phyloP scores from a whole-genome alignment of 2,888 invertebrate species.

The Drosophila subquinaria region DNA sequence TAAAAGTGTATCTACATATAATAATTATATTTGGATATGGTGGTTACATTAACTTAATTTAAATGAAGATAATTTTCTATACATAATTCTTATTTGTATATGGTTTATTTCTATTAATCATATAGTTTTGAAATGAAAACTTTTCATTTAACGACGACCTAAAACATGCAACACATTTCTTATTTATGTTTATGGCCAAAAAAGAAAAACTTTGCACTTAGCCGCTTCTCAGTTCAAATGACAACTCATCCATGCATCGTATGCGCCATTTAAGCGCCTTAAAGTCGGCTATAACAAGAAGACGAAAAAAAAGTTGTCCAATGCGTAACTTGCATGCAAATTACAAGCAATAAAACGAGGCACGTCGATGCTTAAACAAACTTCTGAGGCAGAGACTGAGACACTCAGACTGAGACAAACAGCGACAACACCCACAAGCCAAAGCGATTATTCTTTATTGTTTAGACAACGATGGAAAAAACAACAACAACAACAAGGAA shows the following conservation, averaged over 20 bases:
- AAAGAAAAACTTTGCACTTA: slow-evolving; percentile 57
- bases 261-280: slow-evolving; percentile 72
- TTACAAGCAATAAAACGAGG: slow-evolving; percentile 79
- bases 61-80: no score
- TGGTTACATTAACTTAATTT: no score
- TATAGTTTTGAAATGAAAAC: background rate
- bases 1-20: no score
- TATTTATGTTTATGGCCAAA: slow-evolving; percentile 10
- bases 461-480: slow-evolving; percentile 61
- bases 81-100: no score
- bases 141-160: slow-evolving; percentile 14
- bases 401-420: slow-evolving; percentile 37
- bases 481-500: slow-evolving; percentile 17
- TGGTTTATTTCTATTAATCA: no score
- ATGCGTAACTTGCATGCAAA: slow-evolving; percentile 75
- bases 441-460: slow-evolving; percentile 84
- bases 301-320: slow-evolving; percentile 45
- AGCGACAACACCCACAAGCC: slow-evolving; percentile 48
- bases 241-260: slow-evolving; percentile 48
- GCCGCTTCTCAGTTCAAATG: slow-evolving; percentile 12
- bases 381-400: slow-evolving; percentile 40
- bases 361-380: slow-evolving; percentile 68
- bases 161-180: background rate
- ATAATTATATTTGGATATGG: no score
- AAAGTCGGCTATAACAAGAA: slow-evolving; percentile 62